Evolutionary conservation across 2,888 invertebrate species (phyloP).

Genomic region (Taenaris catops): DNA sequence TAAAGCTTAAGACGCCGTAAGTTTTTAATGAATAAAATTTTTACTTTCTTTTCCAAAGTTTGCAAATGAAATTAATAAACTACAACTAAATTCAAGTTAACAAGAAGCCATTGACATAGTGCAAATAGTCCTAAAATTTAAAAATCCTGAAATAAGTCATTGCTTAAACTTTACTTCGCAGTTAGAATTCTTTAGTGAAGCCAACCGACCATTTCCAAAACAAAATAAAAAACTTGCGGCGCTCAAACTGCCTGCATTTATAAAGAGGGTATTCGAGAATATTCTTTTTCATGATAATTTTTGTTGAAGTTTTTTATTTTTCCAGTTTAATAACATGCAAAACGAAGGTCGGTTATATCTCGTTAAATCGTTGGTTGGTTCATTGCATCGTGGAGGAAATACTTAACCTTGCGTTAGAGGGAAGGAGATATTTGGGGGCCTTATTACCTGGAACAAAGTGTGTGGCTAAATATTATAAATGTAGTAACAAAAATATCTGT

Average conservation of each 20-base stretch:
- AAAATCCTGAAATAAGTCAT: constrained; percentile 1
- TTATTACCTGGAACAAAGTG: no score
- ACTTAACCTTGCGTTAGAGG: no score
- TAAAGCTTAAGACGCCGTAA: no score
- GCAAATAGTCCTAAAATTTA: constrained; percentile 1
- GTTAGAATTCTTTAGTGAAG: constrained; percentile 4
- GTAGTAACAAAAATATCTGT: no score
- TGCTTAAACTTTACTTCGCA: background rate
- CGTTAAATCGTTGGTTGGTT: constrained; percentile 47
- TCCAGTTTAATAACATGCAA: constrained; percentile 64
- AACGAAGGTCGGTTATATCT: constrained; percentile 50
- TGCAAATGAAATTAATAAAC: no score
- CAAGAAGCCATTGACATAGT: no score
- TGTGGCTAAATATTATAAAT: no score
- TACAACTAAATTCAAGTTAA: no score
- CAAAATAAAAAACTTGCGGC: constrained; percentile 18
- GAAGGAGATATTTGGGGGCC: no score
- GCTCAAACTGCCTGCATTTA: constrained; percentile 21
- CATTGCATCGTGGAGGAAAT: constrained; percentile 52
- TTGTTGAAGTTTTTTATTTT: constrained; percentile 54
- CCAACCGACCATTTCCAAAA: constrained; percentile 14
- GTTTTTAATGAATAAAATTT: no score
- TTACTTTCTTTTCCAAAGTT: no score
- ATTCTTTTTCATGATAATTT: constrained; percentile 60
- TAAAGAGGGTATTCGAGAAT: constrained; percentile 21